Conservation (phyloP, 2,797 vertebrate species). For the Tragopan temminckii region DNA sequence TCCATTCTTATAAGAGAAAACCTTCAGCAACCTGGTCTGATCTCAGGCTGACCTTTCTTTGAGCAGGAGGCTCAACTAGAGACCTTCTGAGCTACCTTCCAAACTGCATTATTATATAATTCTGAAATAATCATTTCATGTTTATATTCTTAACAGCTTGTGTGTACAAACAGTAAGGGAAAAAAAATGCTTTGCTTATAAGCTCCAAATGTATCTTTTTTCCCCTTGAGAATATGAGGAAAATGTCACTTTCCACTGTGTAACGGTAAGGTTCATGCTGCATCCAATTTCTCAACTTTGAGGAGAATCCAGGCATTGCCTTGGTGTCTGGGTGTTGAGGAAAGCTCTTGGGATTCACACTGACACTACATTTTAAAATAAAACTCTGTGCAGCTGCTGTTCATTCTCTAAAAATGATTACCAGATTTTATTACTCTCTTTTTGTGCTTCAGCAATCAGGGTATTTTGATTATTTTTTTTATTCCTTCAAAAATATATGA, state of each 20-base stretch:
- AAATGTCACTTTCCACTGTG: not conserved
- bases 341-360: not conserved
- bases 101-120: not conserved
- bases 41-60: not conserved
- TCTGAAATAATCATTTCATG: not conserved
- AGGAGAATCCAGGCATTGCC: not conserved
- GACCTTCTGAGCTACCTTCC: not conserved
- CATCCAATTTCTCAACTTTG: not conserved
- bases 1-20: not conserved
- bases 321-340: not conserved
- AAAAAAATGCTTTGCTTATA: not conserved
- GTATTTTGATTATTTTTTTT: not conserved
- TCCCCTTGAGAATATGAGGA: not conserved
- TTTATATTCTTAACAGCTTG: not conserved
- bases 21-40: not conserved
- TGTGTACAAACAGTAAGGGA: not conserved
- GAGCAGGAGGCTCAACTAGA: not conserved
- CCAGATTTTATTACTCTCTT: not conserved
- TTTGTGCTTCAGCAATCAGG: not conserved
- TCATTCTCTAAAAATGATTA: not conserved
- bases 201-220: not conserved
- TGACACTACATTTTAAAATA: not conserved
- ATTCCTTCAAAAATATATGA: not conserved
- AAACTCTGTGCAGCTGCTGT: not conserved
- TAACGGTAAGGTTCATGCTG: not conserved